Percentiles rank a stretch among this genome's conserved stretches.
Conservation (phyloP, 2,113 vertebrate genomes). For the Nansenia antarctica region DNA sequence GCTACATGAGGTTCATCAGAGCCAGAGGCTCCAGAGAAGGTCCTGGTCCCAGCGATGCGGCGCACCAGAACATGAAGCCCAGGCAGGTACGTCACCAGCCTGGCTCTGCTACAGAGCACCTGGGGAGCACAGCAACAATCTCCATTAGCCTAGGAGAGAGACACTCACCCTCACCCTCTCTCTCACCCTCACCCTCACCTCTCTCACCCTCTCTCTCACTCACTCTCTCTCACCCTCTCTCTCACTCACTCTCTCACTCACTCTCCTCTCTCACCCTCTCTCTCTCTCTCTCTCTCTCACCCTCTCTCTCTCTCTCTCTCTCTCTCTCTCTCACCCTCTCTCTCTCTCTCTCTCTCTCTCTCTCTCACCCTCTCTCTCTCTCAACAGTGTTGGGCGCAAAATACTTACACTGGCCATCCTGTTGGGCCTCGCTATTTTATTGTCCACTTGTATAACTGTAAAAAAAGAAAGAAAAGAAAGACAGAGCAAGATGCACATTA, state of each 20-base stretch:
- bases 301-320: too few relatives aligned
- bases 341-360: too few relatives aligned
- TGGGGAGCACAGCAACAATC: conserved; percentile 49
- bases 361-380: too few relatives aligned
- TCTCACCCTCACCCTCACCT: background rate
- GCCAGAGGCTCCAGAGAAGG: conserved; percentile 85
- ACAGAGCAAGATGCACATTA: too few relatives aligned
- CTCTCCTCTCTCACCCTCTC: too few relatives aligned
- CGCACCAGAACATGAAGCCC: conserved; percentile 84
- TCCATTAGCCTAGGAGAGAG: background rate
- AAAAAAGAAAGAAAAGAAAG: background rate
- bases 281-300: too few relatives aligned
- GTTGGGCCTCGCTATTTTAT: conserved; percentile 32
- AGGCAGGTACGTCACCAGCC: conserved; percentile 89
- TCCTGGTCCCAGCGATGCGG: conserved; percentile 76
- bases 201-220: background rate
- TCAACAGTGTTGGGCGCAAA: too few relatives aligned
- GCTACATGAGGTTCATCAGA: conserved; percentile 81
- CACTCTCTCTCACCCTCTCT: background rate
- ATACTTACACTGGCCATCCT: conserved; percentile 69
- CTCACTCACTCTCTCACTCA: background rate
- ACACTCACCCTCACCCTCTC: too few relatives aligned
- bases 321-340: too few relatives aligned
- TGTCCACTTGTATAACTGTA: conserved; percentile 31
- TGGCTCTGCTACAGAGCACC: conserved; percentile 87